Conservation (phyloP, 2,113 vertebrate genomes). For the Vireo altiloquus region DNA sequence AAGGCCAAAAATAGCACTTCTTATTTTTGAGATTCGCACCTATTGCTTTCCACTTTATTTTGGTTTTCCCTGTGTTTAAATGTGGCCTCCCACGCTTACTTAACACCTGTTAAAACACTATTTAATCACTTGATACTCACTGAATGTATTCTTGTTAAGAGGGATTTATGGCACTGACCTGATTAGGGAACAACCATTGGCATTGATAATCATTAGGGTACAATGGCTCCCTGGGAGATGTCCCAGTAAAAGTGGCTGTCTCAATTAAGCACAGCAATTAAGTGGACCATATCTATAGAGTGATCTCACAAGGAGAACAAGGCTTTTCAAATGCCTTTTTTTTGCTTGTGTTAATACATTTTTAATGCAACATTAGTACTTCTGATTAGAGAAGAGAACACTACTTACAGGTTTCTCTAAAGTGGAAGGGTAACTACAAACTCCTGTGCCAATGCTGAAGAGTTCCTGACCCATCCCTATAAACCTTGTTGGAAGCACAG, state of each 20-base stretch:
- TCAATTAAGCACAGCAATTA: slow-evolving; percentile 55
- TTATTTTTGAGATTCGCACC: not conserved
- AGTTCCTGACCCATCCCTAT: not conserved
- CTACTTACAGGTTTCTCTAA: not conserved
- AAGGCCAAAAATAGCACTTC: not conserved
- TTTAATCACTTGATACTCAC: not conserved
- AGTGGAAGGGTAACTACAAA: not conserved
- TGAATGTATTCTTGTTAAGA: not conserved
- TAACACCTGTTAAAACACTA: not conserved
- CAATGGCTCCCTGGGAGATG: slow-evolving; percentile 44
- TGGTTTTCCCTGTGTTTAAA: not conserved
- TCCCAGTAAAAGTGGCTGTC: slow-evolving; percentile 34
- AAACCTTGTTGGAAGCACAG: not conserved
- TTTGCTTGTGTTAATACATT: not conserved
- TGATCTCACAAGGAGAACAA: not conserved
- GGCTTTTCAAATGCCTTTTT: not conserved
- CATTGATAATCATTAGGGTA: slow-evolving; percentile 47
- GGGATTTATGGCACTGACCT: slow-evolving; percentile 39
- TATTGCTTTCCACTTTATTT: not conserved
- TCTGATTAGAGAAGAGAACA: not conserved
- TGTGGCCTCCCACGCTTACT: not conserved
- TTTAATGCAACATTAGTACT: not conserved
- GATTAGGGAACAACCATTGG: slow-evolving; percentile 30
- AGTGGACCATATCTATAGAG: slow-evolving; percentile 6
- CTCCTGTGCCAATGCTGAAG: not conserved